Conservation (phyloP, 2,797 vertebrate genomes). For the Peromyscus eremicus region DNA sequence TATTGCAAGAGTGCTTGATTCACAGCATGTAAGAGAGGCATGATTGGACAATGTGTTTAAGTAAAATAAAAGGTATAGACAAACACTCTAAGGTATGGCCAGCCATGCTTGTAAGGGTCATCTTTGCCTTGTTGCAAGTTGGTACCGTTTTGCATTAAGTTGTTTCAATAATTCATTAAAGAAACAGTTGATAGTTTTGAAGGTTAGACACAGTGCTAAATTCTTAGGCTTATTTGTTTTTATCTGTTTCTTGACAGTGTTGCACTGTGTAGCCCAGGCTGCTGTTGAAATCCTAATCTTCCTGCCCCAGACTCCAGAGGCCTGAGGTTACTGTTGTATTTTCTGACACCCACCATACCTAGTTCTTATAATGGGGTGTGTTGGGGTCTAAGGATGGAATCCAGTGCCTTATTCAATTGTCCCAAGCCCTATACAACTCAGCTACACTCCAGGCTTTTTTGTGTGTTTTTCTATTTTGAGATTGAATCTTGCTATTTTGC, state of each 20-base stretch:
- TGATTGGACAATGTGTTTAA: neutral
- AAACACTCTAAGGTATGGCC: neutral
- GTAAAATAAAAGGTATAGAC: neutral
- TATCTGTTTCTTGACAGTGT: neutral
- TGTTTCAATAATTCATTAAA: constrained; percentile 40
- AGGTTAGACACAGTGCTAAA: constrained; percentile 21
- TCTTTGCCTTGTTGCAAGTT: neutral
- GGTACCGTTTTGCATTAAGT: neutral
- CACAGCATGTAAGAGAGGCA: neutral
- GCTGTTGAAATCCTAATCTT: neutral
- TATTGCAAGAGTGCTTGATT: neutral
- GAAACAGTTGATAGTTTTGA: neutral
- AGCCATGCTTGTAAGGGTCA: neutral
- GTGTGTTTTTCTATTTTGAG: neutral
- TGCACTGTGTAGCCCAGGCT: too few species aligned
- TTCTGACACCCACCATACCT: neutral
- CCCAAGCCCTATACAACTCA: neutral
- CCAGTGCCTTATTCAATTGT: neutral
- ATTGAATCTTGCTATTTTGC: neutral
- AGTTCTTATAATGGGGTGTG: neutral
- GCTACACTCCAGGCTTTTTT: too few species aligned
- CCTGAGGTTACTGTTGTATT: neutral
- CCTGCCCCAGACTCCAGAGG: neutral
- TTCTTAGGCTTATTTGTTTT: neutral
- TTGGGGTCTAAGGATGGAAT: neutral